Conservation (phyloP, 2,113 vertebrate species). For the Phalacrocorax pelagicus region DNA sequence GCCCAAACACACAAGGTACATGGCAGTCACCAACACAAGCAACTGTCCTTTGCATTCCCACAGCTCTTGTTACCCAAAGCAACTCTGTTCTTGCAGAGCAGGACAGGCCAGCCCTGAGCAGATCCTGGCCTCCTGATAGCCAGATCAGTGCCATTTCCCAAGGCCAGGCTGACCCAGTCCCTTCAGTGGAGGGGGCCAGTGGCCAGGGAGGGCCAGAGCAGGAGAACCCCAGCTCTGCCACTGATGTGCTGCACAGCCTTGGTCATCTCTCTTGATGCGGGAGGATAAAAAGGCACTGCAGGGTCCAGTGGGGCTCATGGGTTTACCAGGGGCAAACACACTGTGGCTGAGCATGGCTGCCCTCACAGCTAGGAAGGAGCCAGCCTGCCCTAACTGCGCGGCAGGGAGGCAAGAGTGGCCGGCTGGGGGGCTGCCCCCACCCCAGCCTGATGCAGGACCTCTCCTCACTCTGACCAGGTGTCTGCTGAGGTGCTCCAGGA, state of each 20-base stretch:
- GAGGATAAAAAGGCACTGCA: background rate
- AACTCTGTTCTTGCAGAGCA: background rate
- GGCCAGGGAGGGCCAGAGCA: accelerated
- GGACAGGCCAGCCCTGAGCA: background rate
- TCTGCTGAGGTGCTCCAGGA: background rate
- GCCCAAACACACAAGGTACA: background rate
- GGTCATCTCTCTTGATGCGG: background rate
- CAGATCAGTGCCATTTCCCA: accelerated
- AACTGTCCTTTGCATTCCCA: accelerated
- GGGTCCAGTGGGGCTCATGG: background rate
- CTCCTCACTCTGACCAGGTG: background rate
- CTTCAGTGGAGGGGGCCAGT: background rate
- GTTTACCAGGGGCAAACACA: background rate
- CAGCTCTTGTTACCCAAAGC: background rate
- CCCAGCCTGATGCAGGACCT: accelerated
- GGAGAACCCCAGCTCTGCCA: background rate
- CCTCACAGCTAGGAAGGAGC: accelerated
- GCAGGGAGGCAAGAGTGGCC: accelerated
- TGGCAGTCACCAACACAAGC: background rate
- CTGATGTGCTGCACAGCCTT: background rate
- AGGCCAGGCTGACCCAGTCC: background rate
- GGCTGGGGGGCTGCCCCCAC: background rate
- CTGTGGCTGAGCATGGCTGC: too few species aligned
- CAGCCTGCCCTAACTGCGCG: background rate
- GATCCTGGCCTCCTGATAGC: background rate